Evolutionary conservation across 2,888 invertebrate genomes (phyloP).

Genomic region (Himalopsyche kuldschensis): DNA sequence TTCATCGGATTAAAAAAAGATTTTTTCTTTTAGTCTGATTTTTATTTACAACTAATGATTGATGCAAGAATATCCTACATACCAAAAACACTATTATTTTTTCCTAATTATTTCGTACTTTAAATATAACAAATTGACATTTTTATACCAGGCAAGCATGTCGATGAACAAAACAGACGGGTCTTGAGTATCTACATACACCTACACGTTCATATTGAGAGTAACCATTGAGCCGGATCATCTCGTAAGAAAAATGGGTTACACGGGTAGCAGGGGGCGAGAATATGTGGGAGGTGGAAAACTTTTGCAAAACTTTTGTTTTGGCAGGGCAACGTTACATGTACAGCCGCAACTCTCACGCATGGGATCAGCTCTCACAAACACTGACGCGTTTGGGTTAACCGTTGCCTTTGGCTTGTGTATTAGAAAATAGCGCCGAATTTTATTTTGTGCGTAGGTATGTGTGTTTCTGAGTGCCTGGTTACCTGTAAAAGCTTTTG

Average conservation of each 20-base stretch:
- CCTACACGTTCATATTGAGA: constrained; percentile 36
- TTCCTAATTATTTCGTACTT: no score
- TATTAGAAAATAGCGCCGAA: constrained; percentile 6
- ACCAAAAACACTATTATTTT: no score
- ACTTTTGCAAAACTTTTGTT: constrained; percentile 57
- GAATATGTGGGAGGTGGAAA: constrained; percentile 45
- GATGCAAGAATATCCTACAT: no score
- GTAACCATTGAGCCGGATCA: constrained; percentile 46
- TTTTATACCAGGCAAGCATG: no score
- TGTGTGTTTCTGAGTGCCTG: not conserved
- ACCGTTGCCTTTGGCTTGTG: not conserved
- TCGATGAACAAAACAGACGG: not conserved
- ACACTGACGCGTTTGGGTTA: constrained; percentile 4
- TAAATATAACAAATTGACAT: no score
- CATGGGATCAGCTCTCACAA: constrained; percentile 7
- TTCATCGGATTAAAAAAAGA: no score
- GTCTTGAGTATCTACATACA: not conserved
- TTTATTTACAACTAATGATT: no score
- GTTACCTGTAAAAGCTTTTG: not conserved
- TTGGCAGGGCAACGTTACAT: constrained; percentile 44
- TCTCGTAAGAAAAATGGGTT: constrained; percentile 56
- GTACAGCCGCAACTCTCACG: constrained; percentile 1
- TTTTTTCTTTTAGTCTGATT: no score
- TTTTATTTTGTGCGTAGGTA: constrained; percentile 2
- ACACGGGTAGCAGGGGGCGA: constrained; percentile 45